Evolutionary conservation across 2,113 vertebrate genomes (phyloP).

Genomic region (Paraplagusia blochii): DNA sequence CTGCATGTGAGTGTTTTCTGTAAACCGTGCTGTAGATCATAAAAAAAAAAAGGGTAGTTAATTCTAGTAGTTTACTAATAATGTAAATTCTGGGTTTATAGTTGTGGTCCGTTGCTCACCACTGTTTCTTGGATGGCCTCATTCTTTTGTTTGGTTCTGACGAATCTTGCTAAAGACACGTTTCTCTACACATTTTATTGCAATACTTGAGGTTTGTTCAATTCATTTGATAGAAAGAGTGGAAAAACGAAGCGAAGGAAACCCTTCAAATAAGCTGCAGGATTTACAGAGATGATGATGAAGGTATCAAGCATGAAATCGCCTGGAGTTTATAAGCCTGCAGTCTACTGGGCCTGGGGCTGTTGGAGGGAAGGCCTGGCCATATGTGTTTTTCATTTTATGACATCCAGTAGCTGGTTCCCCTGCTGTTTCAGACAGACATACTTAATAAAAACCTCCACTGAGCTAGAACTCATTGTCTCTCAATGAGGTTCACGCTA

Average conservation of each 20-base stretch:
- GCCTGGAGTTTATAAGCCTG: constrained; percentile 59
- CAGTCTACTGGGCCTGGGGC: constrained; percentile 44
- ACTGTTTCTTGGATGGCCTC: too few relatives aligned
- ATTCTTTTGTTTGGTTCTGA: background rate
- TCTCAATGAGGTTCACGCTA: background rate
- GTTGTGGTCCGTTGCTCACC: too few relatives aligned
- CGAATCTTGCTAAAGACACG: too few relatives aligned
- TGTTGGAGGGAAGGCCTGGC: constrained; percentile 58
- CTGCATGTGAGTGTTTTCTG: background rate
- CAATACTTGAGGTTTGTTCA: background rate
- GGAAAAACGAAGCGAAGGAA: constrained; percentile 37
- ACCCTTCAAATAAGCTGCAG: constrained; percentile 28
- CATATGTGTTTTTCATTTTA: constrained; percentile 60
- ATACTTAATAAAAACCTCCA: constrained; percentile 63
- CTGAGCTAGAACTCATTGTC: constrained; percentile 9
- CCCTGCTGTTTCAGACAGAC: constrained; percentile 70
- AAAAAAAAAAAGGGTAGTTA: background rate
- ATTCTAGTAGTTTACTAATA: too few relatives aligned
- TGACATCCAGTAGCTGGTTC: constrained; percentile 68
- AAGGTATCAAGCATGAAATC: constrained; percentile 56
- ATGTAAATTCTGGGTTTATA: too few relatives aligned
- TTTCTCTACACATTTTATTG: background rate
- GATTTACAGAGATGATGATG: constrained; percentile 41
- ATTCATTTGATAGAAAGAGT: background rate
- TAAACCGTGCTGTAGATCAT: background rate